These are phyloP conservation scores for Amphiprion ocellaris DNA, from an alignment of 2,113 vertebrate species.

Conservation along the genomic window DNA sequence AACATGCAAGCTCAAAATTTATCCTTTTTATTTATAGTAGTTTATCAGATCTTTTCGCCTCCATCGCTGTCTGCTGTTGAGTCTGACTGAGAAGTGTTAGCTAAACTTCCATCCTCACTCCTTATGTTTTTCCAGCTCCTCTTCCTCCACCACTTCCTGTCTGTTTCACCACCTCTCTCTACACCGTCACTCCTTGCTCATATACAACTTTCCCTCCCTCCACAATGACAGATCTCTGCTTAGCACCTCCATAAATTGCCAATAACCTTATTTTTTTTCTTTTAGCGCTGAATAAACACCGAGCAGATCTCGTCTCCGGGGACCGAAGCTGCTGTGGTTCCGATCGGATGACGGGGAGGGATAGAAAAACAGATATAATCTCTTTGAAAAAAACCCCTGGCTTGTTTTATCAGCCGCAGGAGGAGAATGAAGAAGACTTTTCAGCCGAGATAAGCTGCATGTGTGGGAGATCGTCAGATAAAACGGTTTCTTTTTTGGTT, in stretches of 20 bases:
- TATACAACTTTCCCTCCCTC: slow-evolving; percentile 17
- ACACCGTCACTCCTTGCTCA: background rate
- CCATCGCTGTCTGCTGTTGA: too few relatives aligned
- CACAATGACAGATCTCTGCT: slow-evolving; percentile 77
- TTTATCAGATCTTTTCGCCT: too few relatives aligned
- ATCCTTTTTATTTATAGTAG: too few relatives aligned
- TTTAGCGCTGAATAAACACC: slow-evolving; percentile 53
- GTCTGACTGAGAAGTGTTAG: background rate
- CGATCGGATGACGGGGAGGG: slow-evolving; percentile 56
- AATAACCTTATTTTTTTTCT: slow-evolving; percentile 64
- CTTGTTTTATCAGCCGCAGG: slow-evolving; percentile 56
- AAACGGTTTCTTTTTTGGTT: background rate
- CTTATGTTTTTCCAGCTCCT: background rate
- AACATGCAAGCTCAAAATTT: too few relatives aligned
- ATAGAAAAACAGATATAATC: slow-evolving; percentile 66
- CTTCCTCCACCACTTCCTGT: slow-evolving; percentile 14
- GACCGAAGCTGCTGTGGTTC: slow-evolving; percentile 18
- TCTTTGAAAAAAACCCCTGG: slow-evolving; percentile 31
- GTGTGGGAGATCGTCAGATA: slow-evolving; percentile 48
- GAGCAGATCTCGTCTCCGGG: slow-evolving; percentile 36
- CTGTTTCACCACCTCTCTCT: slow-evolving; percentile 31
- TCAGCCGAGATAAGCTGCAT: slow-evolving; percentile 59
- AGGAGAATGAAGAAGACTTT: slow-evolving; percentile 26
- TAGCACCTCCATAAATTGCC: slow-evolving; percentile 76
- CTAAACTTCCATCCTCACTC: background rate